Evolutionary conservation across 2,797 vertebrate species (phyloP).

Genomic region (Hylomyscus alleni): DNA sequence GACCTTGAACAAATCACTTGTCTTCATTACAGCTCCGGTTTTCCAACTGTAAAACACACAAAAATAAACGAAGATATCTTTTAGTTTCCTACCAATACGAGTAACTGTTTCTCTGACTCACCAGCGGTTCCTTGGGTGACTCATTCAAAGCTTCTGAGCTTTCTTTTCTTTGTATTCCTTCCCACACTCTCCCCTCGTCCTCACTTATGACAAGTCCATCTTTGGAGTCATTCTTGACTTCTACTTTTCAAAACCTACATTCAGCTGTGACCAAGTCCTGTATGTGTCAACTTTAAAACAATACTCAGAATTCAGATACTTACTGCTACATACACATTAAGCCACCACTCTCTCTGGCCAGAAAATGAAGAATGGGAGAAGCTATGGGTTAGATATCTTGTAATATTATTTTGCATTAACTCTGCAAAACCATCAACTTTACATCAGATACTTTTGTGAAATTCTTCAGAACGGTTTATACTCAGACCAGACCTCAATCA

Average conservation of each 20-base stretch:
- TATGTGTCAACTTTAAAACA: background rate
- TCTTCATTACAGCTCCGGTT: background rate
- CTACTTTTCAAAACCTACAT: background rate
- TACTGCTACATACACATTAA: background rate
- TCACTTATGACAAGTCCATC: constrained; percentile 46
- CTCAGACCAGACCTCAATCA: background rate
- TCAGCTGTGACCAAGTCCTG: background rate
- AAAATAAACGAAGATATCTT: background rate
- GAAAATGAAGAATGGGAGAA: background rate
- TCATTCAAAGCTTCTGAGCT: constrained; percentile 24
- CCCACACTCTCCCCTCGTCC: background rate
- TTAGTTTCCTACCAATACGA: background rate
- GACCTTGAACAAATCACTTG: constrained; percentile 17
- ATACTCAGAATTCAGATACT: background rate
- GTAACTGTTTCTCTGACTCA: constrained; percentile 20
- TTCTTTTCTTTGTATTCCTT: constrained; percentile 46
- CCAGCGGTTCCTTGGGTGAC: background rate
- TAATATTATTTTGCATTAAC: background rate
- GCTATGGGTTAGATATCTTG: background rate
- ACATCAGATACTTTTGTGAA: background rate
- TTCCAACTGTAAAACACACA: background rate
- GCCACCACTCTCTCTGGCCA: background rate
- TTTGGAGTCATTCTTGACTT: constrained; percentile 24
- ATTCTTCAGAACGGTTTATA: background rate
- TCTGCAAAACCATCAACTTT: background rate